Evolutionary conservation across 2,888 invertebrate species (phyloP), one percentile per base, ranked within the genome.

Genomic region (Lysandra bellargus): DNA sequence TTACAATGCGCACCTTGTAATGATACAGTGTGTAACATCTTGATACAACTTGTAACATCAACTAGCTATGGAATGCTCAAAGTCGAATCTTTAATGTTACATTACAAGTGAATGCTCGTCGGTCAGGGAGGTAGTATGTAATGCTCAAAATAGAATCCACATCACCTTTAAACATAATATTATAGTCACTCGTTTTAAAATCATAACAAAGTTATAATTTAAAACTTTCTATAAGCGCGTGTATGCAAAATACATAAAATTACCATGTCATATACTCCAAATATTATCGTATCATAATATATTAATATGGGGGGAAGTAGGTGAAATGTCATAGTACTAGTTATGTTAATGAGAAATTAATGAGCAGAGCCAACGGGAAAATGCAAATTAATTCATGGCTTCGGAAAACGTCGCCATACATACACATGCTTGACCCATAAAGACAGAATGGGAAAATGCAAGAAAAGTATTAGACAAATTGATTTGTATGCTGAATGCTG

Each of bases 311-410:
- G 53, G 33, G 76, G 53, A 53, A 57, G 76, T 76, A 33, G 76
- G 76, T 57, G 57, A 76, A 57, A 75, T 49, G 75, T 75, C 75
- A 75, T 30, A 57, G 30, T 37, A 53, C 76, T 76, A 57, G 76
- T 76, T 76, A 76, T 76, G 76, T 76, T 76, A 76, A 76, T 76
- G 76, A 30, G 33, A 57, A 57, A 76, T 49, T 75, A 75, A 75
- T 30, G 75, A 75, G 44, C 49, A 14, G 17, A 76, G 57, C 53
- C 53, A 76, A 57, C 76, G 23, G 57, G 57, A 53, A 57, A 76
- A 76, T 76, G 76, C 6, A 57, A 76, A 76, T 76, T 49, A 76
- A 57, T 53, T 76, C 76, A 76, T 53, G 53, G 44, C 53, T 76
- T 76, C 76, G 53, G 33, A 76, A 76, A 53, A 57, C 53, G 3